These are phyloP conservation scores for Aromia moschata DNA, from an alignment of 2,888 invertebrate species.

Conservation along the genomic window DNA sequence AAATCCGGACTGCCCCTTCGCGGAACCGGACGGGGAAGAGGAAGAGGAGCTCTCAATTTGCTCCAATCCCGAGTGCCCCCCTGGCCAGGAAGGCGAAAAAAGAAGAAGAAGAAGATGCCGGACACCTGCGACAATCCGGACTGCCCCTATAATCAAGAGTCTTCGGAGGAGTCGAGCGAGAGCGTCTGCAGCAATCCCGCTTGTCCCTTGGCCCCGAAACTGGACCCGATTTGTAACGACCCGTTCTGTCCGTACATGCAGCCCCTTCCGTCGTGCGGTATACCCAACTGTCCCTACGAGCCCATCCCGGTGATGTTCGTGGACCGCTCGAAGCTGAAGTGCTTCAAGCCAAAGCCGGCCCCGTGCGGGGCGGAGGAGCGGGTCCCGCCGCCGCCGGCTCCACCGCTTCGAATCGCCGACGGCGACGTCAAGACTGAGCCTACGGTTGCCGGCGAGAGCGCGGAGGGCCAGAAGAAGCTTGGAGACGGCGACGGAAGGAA, in stretches of 20 bases:
- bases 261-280: constrained; percentile 44
- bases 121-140: constrained; percentile 35
- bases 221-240: constrained; percentile 40
- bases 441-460: neutral
- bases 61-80: constrained; percentile 42
- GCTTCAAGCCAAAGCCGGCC: neutral
- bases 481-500: neutral
- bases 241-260: constrained; percentile 45
- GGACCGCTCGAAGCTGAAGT: neutral
- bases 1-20: constrained; percentile 42
- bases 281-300: constrained; percentile 47
- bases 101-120: constrained; percentile 5
- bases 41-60: constrained; percentile 27
- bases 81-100: constrained; percentile 10
- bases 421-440: neutral
- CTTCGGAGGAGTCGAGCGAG: neutral
- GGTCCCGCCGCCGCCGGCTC: neutral
- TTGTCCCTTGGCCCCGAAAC: constrained; percentile 28
- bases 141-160: constrained; percentile 37
- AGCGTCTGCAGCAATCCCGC: constrained; percentile 25
- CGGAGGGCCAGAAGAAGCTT: neutral
- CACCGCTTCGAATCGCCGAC: neutral
- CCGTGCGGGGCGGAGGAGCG: neutral
- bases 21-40: constrained; percentile 15
- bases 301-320: constrained; percentile 32